Percentiles rank a stretch among this genome's conserved stretches.
Conservation (phyloP, 2,797 vertebrate species). For the Acipenser transmontanus region DNA sequence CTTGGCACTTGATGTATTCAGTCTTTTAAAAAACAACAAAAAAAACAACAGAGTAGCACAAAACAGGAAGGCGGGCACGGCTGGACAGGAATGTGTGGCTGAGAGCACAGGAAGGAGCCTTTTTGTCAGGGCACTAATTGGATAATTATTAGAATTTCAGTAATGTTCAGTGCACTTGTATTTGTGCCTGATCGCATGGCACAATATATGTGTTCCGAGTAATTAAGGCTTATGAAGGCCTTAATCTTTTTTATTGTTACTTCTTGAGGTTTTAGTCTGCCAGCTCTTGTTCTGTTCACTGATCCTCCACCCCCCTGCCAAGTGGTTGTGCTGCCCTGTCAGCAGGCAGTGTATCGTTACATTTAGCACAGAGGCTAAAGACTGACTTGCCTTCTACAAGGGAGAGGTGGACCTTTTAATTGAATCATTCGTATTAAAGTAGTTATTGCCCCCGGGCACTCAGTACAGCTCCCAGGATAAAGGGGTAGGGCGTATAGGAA, state of each 20-base stretch:
- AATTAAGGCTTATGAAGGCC: background rate
- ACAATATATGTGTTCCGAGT: background rate
- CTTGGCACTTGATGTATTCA: background rate
- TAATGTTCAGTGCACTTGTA: background rate
- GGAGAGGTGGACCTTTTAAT: slow-evolving; percentile 47
- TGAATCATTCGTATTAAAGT: slow-evolving; percentile 55
- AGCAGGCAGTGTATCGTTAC: background rate
- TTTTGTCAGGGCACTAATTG: background rate
- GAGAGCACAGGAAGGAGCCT: background rate
- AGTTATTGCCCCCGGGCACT: slow-evolving; percentile 37
- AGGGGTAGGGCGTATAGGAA: background rate
- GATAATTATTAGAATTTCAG: background rate
- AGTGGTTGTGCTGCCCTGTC: background rate
- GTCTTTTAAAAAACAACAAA: background rate
- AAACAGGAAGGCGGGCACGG: background rate
- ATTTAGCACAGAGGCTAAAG: background rate
- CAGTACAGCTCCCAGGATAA: slow-evolving; percentile 27
- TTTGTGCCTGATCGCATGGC: background rate
- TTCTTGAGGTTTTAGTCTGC: background rate
- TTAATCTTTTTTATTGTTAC: background rate
- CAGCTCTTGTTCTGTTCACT: background rate
- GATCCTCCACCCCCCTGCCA: background rate
- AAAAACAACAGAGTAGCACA: background rate
- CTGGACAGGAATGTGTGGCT: background rate
- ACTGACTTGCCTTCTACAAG: background rate